Percentiles rank a stretch among this genome's conserved stretches.
Evolutionary conservation across 2,888 invertebrate species (phyloP).

Genomic region (Diadromus collaris): DNA sequence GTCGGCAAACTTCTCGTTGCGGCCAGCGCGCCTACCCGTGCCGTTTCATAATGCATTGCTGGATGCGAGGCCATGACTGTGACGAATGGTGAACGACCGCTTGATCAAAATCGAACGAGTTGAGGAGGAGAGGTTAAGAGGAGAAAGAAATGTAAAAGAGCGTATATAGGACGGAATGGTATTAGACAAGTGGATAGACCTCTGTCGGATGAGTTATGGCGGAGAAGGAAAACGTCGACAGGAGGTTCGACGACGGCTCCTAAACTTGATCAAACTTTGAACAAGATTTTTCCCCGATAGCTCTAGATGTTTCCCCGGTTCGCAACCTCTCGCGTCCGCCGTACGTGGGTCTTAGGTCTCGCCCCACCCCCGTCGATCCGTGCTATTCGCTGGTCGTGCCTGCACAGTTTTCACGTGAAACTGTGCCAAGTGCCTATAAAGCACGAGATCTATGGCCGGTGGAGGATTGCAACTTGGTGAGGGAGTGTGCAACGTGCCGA

Average conservation of each 20-base stretch:
- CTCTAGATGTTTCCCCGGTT: slow-evolving; percentile 14
- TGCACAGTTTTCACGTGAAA: slow-evolving; percentile 34
- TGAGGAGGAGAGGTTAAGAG: not conserved
- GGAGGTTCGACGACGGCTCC: slow-evolving; percentile 25
- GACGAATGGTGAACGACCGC: slow-evolving; percentile 24
- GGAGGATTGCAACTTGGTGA: slow-evolving; percentile 14
- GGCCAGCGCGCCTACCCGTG: not conserved
- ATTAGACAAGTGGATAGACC: slow-evolving; percentile 12
- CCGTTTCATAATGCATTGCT: slow-evolving; percentile 23
- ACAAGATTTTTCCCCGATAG: slow-evolving; percentile 40
- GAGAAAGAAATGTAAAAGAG: not conserved
- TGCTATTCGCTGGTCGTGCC: not conserved
- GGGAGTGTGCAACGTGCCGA: slow-evolving; percentile 16
- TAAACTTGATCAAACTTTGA: slow-evolving; percentile 55
- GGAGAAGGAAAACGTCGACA: slow-evolving; percentile 8
- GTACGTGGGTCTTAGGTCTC: not conserved
- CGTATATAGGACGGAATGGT: not conserved
- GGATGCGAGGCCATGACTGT: slow-evolving; percentile 4
- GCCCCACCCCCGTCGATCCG: not conserved
- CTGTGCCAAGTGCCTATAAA: slow-evolving; percentile 48
- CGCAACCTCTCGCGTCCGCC: slow-evolving; percentile 4
- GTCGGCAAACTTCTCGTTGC: slow-evolving; percentile 8
- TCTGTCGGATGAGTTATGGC: not conserved
- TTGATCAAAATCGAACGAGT: slow-evolving; percentile 20
- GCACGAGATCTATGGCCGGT: slow-evolving; percentile 38